phyloP scores from a whole-genome alignment of 1,140 invertebrate genomes.

The Brachionus sp. region DNA sequence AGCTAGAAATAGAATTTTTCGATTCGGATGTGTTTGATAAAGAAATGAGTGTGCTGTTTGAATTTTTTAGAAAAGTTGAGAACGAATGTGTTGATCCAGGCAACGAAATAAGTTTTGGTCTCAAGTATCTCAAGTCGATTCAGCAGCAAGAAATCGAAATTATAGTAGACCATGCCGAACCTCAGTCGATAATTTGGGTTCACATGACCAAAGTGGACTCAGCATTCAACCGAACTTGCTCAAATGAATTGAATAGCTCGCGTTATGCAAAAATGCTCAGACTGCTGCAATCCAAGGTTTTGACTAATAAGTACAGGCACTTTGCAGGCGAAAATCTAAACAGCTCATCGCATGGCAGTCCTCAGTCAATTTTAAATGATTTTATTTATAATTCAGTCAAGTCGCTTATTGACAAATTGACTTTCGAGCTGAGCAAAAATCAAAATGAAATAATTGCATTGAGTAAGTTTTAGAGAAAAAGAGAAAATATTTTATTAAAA shows the following conservation, averaged over 20 bases:
- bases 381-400: slow-evolving; percentile 30
- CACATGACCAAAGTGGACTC: slow-evolving; percentile 3
- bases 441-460: neutral
- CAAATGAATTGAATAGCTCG: neutral
- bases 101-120: neutral
- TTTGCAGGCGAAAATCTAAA: neutral
- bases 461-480: neutral
- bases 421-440: slow-evolving; percentile 11
- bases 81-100: neutral
- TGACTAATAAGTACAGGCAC: slow-evolving; percentile 30
- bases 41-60: neutral
- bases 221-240: neutral
- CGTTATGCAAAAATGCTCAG: neutral
- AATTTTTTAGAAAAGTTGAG: neutral
- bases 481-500: neutral
- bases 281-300: slow-evolving; percentile 24
- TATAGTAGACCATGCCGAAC: neutral
- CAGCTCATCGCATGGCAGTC: neutral
- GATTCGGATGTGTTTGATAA: neutral
- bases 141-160: slow-evolving; percentile 43
- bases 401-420: slow-evolving; percentile 5
- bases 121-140: slow-evolving; percentile 35
- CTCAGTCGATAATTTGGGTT: slow-evolving; percentile 35
- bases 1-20: neutral
- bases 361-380: neutral